Evolutionary conservation across 2,888 invertebrate species (phyloP), one percentile per base, ranked within the genome.

Genomic region (Callosobruchus maculatus): DNA sequence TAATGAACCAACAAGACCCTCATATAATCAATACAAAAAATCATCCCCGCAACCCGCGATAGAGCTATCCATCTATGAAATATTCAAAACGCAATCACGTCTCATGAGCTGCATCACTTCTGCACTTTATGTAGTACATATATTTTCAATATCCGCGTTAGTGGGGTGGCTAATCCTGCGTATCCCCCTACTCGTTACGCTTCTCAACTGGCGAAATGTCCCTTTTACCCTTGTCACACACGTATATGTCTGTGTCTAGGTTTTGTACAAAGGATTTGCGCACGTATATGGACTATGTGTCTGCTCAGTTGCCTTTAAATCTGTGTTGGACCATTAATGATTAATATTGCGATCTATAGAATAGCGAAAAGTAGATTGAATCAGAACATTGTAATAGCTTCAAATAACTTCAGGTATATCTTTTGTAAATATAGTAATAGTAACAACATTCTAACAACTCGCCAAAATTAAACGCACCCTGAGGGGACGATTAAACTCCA

Each of bases 201-300:
- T 49, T 49, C 49, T 49, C 49, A 49, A 49, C 13, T 74, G 73
- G 71, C 70, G 74, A 77, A 78, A 78, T 77, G 72, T 76, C 73
- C 78, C 78, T 74, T 77, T 78, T 77, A 76, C 76, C 74, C 70
- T 70, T 80, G 78, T 78, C 79, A 80, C 80, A 80, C 79, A 78
- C 78, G 78, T 73, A 71, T 71, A 7, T 26, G 4, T 30, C 30
- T 9, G 5, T 49, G 49, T 49, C 13, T 5, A 18, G 49, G 49
- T 49, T 49, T 49, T 18, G 13, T 49, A 49, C 13, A 18, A 49
- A 7, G 49, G 49, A 13, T 49, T 49, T 7, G 49, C 49, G 49
- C 49, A 49, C 26, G 26, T 26, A 26, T 26, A 26, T 26, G 26
- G 7, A 26, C 26, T 26, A 7, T 26, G 26, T 26, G 26, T 26